These are phyloP conservation scores for Yponomeuta sedellus DNA, from an alignment of 2,888 invertebrate genomes.

Conservation along the genomic window DNA sequence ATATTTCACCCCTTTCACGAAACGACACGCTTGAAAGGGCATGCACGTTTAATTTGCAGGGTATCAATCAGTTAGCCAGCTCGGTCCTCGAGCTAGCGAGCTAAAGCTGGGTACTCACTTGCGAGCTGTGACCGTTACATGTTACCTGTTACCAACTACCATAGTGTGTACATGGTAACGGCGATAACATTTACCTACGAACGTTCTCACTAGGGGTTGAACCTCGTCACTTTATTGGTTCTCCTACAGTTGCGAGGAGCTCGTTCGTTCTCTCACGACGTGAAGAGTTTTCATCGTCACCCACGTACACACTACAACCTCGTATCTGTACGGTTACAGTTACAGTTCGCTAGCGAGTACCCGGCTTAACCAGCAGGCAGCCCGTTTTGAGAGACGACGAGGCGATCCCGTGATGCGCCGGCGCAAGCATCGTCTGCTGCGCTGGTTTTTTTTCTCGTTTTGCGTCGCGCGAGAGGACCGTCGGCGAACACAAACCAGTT, in stretches of 20 bases:
- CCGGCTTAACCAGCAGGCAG: slow-evolving; percentile 30
- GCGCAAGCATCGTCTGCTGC: slow-evolving; percentile 39
- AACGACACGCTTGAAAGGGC: not conserved
- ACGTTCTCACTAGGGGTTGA: too few relatives aligned
- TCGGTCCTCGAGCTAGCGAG: slow-evolving; percentile 34
- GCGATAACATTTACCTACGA: too few relatives aligned
- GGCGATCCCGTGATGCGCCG: slow-evolving; percentile 30
- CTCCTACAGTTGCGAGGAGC: too few relatives aligned
- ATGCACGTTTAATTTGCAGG: not conserved
- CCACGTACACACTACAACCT: too few relatives aligned
- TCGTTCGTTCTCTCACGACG: too few relatives aligned
- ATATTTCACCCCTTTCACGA: not conserved
- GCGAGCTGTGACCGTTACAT: too few relatives aligned
- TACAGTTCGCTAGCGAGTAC: too few relatives aligned
- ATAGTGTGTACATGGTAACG: too few relatives aligned
- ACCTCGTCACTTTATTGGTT: too few relatives aligned
- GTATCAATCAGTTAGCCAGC: slow-evolving; percentile 22
- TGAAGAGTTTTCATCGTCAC: too few relatives aligned
- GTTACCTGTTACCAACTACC: too few relatives aligned
- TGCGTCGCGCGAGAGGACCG: slow-evolving; percentile 58
- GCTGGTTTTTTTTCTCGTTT: slow-evolving; percentile 56
- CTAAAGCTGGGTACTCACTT: slow-evolving; percentile 21
- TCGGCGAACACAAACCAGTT: slow-evolving; percentile 52
- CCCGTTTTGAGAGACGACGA: slow-evolving; percentile 50
- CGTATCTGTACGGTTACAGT: too few relatives aligned